A percentile compares a stretch with the other conserved stretches of the same genome.
phyloP scores from a whole-genome alignment of 2,797 vertebrate species.

The Lophotriccus pileatus region DNA sequence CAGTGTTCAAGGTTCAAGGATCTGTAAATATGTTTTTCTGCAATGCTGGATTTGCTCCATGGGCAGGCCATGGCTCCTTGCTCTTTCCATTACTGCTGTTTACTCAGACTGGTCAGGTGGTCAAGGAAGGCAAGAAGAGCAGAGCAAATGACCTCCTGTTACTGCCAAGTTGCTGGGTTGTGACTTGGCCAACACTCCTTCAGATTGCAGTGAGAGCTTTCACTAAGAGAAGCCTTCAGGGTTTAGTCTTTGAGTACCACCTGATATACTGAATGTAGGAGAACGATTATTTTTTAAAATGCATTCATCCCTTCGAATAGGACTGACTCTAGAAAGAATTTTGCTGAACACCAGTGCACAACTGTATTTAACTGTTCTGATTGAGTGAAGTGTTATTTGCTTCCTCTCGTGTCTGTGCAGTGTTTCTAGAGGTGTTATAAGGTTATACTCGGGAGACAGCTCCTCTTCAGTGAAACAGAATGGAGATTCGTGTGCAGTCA shows the following conservation, averaged over 20 bases:
- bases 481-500: background rate
- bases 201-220: background rate
- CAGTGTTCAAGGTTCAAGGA: conserved; percentile 56
- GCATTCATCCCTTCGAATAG: background rate
- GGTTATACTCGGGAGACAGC: background rate
- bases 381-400: background rate
- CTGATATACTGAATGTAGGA: background rate
- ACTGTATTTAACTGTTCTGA: background rate
- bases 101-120: background rate
- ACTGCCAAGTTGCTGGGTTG: background rate
- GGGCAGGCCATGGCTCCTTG: background rate
- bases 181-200: background rate
- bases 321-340: background rate
- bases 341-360: background rate
- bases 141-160: background rate
- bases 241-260: background rate
- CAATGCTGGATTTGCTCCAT: background rate
- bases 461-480: background rate
- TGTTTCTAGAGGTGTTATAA: background rate
- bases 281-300: background rate
- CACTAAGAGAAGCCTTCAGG: background rate
- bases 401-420: background rate
- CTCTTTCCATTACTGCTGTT: background rate
- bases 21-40: conserved; percentile 46
- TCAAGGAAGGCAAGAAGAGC: background rate